These are phyloP conservation scores for Chymomyza procnemis DNA, from an alignment of 2,888 invertebrate species.

Conservation along the genomic window DNA sequence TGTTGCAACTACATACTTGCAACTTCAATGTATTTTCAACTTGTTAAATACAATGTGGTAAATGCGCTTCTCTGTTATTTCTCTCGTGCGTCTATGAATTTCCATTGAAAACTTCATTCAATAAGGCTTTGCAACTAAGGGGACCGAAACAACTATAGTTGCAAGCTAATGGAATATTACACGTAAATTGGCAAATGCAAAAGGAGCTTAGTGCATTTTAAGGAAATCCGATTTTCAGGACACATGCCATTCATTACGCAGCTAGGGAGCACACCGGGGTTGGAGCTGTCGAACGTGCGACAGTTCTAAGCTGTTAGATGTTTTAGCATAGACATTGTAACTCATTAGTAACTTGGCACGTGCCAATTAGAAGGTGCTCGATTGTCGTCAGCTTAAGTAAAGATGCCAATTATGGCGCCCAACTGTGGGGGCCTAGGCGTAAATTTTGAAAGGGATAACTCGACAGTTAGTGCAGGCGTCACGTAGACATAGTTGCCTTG, in stretches of 20 bases:
- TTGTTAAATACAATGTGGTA: neutral
- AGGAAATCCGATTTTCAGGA: neutral
- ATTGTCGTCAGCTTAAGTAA: slow-evolving; percentile 26
- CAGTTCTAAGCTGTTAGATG: slow-evolving; percentile 20
- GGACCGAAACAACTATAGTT: neutral
- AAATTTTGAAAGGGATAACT: neutral
- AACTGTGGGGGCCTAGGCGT: slow-evolving; percentile 26
- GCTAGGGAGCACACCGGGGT: too few relatives aligned
- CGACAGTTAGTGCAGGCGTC: slow-evolving; percentile 40
- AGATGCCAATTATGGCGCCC: slow-evolving; percentile 43
- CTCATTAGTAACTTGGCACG: slow-evolving; percentile 58
- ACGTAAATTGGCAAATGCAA: slow-evolving; percentile 35
- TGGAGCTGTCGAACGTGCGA: neutral
- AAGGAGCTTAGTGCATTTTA: slow-evolving; percentile 3
- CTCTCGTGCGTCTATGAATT: neutral
- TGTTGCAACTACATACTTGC: neutral
- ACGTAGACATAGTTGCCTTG: slow-evolving; percentile 32
- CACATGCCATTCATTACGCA: neutral
- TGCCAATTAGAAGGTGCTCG: slow-evolving; percentile 54
- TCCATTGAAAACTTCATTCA: neutral
- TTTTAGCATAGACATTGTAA: slow-evolving; percentile 35
- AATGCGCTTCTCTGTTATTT: neutral
- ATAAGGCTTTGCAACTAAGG: neutral
- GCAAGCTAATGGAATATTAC: neutral
- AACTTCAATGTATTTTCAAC: neutral